These are phyloP conservation scores for Hydrozoanthus tunicans DNA, from an alignment of 64 coral and sea anemone genomes.

Conservation along the genomic window DNA sequence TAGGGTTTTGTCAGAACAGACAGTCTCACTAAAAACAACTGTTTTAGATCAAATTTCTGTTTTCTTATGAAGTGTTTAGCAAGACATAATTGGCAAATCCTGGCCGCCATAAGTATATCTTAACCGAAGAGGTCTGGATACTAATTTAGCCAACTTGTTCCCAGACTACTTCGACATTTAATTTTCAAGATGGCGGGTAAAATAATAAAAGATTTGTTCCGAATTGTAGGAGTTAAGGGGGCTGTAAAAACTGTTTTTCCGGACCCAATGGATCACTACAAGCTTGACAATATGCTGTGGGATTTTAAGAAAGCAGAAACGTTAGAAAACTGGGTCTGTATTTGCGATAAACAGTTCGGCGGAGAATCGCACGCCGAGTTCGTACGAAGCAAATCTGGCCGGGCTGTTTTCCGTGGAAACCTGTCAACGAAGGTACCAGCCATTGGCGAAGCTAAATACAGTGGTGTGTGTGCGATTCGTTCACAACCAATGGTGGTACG, in stretches of 20 bases:
- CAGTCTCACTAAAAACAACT: neutral
- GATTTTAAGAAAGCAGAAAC: constrained; percentile 78
- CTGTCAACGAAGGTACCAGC: constrained; percentile 84
- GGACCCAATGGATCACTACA: constrained; percentile 87
- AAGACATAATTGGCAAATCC: constrained; percentile 24
- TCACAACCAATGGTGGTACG: constrained; percentile 87
- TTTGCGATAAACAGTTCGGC: constrained; percentile 92
- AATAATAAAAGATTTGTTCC: constrained; percentile 64
- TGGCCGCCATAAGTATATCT: constrained; percentile 58
- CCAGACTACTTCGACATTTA: constrained; percentile 3
- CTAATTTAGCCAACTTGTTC: neutral
- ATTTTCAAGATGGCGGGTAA: constrained; percentile 71
- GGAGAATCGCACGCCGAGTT: constrained; percentile 84
- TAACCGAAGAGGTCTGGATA: neutral
- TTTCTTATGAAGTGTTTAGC: constrained; percentile 13
- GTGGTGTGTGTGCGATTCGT: constrained; percentile 88
- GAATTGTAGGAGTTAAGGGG: constrained; percentile 62
- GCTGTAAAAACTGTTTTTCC: constrained; percentile 81
- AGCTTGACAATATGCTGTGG: constrained; percentile 82
- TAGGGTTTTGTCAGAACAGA: neutral
- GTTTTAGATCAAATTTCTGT: neutral
- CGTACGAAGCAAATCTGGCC: constrained; percentile 67
- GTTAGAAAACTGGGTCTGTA: constrained; percentile 72
- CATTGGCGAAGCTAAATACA: constrained; percentile 80
- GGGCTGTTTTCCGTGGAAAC: constrained; percentile 81